Conservation (phyloP, 2,113 vertebrate genomes). For the Pitta sordida region DNA sequence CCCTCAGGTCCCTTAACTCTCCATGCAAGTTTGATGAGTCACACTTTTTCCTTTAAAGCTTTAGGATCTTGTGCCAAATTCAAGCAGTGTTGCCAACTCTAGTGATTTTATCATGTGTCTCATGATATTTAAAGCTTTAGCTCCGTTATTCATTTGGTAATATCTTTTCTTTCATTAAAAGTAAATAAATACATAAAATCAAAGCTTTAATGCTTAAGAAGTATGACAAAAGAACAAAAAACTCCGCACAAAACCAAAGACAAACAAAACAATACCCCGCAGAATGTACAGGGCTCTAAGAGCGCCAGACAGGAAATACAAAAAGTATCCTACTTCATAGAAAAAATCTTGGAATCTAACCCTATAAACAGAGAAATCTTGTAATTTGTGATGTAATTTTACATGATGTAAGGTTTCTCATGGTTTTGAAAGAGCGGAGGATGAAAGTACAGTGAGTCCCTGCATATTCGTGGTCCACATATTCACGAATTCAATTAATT, state of each 20-base stretch:
- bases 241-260: background rate
- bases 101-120: conserved; percentile 52
- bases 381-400: background rate
- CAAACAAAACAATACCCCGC: background rate
- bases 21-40: conserved; percentile 53
- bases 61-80: conserved; percentile 46
- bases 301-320: background rate
- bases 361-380: background rate
- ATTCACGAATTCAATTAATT: no score
- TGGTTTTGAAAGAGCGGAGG: background rate
- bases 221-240: background rate
- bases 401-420: background rate
- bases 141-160: conserved; percentile 23
- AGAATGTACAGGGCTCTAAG: background rate
- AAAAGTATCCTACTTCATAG: conserved; percentile 2
- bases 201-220: conserved; percentile 28
- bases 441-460: background rate
- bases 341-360: background rate
- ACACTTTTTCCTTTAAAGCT: conserved; percentile 47
- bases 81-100: conserved; percentile 24
- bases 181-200: conserved; percentile 49
- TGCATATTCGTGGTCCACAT: no score
- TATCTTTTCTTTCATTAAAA: conserved; percentile 47
- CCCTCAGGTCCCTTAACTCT: conserved; percentile 47
- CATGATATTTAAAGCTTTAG: conserved; percentile 32